Conservation (phyloP, 2,113 vertebrate species). For the Nansenia antarctica region DNA sequence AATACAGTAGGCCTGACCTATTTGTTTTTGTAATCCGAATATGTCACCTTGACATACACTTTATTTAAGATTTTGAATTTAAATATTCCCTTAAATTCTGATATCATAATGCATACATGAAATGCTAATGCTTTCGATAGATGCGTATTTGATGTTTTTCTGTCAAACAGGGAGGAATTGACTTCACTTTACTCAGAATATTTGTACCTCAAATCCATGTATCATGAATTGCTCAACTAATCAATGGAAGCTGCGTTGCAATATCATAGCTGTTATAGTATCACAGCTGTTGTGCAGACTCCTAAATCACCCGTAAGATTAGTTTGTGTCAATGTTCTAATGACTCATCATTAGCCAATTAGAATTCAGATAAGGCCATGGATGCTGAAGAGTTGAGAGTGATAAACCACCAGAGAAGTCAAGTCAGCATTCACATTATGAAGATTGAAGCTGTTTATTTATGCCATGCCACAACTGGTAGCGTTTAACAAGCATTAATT, state of each 20-base stretch:
- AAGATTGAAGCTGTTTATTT: slow-evolving; percentile 37
- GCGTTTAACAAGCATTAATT: slow-evolving; percentile 47
- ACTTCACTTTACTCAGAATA: neutral
- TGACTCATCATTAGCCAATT: slow-evolving; percentile 33
- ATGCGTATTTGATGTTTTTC: neutral
- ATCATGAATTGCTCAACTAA: neutral
- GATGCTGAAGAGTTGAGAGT: slow-evolving; percentile 18
- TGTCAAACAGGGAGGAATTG: neutral
- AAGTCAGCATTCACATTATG: slow-evolving; percentile 29
- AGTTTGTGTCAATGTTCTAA: slow-evolving; percentile 14
- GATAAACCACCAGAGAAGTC: slow-evolving; percentile 15
- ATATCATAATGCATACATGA: neutral
- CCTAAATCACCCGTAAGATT: neutral
- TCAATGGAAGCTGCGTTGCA: neutral
- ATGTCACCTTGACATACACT: neutral
- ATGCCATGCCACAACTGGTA: slow-evolving; percentile 16
- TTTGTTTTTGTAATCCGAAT: neutral
- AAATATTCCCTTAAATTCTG: neutral
- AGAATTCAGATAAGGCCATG: slow-evolving; percentile 18
- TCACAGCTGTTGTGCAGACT: neutral
- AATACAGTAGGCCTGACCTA: neutral
- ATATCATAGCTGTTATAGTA: neutral
- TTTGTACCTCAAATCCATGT: too few relatives aligned
- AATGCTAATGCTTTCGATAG: neutral
- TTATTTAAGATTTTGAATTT: neutral